A percentile compares a stretch with the other conserved stretches of the same genome.
Conservation (phyloP, 2,797 vertebrate species). For the Smutsia gigantea region DNA sequence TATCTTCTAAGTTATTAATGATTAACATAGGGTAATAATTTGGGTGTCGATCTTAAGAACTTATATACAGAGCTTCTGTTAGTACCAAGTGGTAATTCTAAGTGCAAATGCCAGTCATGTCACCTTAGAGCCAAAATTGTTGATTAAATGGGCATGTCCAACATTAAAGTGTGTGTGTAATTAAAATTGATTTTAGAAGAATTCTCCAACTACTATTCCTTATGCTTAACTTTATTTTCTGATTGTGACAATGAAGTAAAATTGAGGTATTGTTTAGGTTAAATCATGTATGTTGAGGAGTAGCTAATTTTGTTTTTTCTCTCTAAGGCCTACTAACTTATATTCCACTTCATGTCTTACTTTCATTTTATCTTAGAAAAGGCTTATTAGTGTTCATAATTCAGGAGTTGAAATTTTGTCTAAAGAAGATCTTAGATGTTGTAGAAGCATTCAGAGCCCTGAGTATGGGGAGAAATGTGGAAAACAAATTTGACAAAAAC, state of each 20-base stretch:
- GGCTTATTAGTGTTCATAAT: not conserved
- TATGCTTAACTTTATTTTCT: conserved; percentile 75
- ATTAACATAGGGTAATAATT: not conserved
- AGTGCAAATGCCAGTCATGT: conserved; percentile 38
- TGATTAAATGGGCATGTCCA: conserved; percentile 72
- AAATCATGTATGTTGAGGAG: not conserved
- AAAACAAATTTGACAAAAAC: conserved; percentile 43
- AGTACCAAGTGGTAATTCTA: conserved; percentile 41
- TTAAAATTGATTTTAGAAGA: conserved; percentile 87
- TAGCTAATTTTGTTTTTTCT: conserved; percentile 48
- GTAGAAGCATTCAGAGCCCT: not conserved
- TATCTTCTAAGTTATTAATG: conserved; percentile 21
- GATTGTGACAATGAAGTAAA: conserved; percentile 74
- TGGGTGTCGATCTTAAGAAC: conserved; percentile 44
- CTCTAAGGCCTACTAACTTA: conserved; percentile 9
- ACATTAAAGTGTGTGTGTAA: conserved; percentile 79
- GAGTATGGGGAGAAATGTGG: not conserved
- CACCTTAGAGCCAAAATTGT: conserved; percentile 45
- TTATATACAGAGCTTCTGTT: not conserved
- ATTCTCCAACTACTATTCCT: conserved; percentile 80
- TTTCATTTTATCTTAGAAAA: conserved; percentile 47
- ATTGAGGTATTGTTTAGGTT: conserved; percentile 49
- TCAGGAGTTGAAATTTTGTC: conserved; percentile 32
- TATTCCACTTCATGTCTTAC: conserved; percentile 8
- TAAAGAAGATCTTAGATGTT: conserved; percentile 6